Base-by-base conservation (phyloP, 2,797 vertebrate species). In the Iguana delicatissima region DNA sequence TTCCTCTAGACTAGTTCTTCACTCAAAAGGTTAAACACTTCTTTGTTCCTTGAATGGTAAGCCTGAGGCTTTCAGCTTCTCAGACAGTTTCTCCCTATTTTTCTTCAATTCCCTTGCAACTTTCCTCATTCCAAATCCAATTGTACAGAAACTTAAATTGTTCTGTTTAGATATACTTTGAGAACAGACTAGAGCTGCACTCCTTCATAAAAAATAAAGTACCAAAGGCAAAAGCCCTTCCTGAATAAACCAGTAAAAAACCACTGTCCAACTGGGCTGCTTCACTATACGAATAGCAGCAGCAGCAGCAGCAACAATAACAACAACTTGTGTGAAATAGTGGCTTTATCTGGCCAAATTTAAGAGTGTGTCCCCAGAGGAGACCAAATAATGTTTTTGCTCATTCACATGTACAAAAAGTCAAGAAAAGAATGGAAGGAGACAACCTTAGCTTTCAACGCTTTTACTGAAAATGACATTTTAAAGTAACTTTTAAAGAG, bases 401-500 rank as follows among this genome's bases (percentile, higher is more conserved):
- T 87, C 13, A n/a, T 35, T 85, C 74, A 85, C 86, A 80, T 50
- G 50, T 79, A n/a, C 20, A 38, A 79, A 79, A 79, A n/a, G 38
- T 64, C 32, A 79, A 22, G 26, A 10, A 57, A 76, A 12, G n/a
- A 42, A 50, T 13, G 29, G 59, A n/a, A 81, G 22, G 4, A 42
- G 50, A 80, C 29, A 22, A 12, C 10, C 32, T 52, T 38, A 29
- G 42, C 42, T 22, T 69, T 72, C 42, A 52, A 46, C n/a, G 14
- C 35, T 62, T 81, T 73, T 81, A 73, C 24, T 38, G 35, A 46
- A 29, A 89, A 38, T 62, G 38, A 82, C 22, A 86, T 82, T 90
- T 81, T 82, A 29, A 83, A 84, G 10, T 62, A 59, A 82, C 69
- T 82, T 86, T 64, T 73, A 91, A 92, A 93, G 18, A 87, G 9